Percentiles rank a stretch among this genome's conserved stretches.
phyloP scores from a whole-genome alignment of 2,797 vertebrate species.

The Manis crassicaudata region DNA sequence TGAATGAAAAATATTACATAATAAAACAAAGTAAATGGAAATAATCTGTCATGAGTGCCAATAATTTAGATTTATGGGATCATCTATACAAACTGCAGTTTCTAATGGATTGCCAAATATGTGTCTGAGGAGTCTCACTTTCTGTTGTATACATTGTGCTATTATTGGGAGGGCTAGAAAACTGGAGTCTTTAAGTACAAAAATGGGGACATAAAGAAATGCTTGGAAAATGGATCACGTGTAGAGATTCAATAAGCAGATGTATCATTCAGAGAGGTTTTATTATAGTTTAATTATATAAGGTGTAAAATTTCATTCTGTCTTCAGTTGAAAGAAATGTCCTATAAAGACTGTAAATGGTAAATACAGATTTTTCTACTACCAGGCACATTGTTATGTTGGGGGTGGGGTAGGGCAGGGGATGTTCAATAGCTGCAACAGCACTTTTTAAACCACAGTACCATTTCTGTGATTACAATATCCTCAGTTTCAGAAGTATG shows the following conservation, averaged over 20 bases:
- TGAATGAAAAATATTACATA: slow-evolving; percentile 78
- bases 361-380: slow-evolving; percentile 40
- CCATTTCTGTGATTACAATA: neutral
- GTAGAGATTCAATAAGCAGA: slow-evolving; percentile 31
- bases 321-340: neutral
- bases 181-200: slow-evolving; percentile 78
- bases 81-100: slow-evolving; percentile 79
- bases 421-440: neutral
- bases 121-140: slow-evolving; percentile 76
- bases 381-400: neutral
- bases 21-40: slow-evolving; percentile 82
- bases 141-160: slow-evolving; percentile 73
- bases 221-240: slow-evolving; percentile 74
- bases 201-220: slow-evolving; percentile 76
- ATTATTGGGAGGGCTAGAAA: slow-evolving; percentile 76
- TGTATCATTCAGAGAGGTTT: slow-evolving; percentile 62
- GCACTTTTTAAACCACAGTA: slow-evolving; percentile 37
- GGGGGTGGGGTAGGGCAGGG: neutral
- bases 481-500: neutral
- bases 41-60: slow-evolving; percentile 79
- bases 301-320: slow-evolving; percentile 44
- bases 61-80: slow-evolving; percentile 81
- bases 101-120: slow-evolving; percentile 79
- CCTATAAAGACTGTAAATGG: neutral
- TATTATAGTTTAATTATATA: slow-evolving; percentile 76